These are phyloP conservation scores for Lucilia sericata DNA, from an alignment of 1,140 invertebrate genomes.

Conservation along the genomic window DNA sequence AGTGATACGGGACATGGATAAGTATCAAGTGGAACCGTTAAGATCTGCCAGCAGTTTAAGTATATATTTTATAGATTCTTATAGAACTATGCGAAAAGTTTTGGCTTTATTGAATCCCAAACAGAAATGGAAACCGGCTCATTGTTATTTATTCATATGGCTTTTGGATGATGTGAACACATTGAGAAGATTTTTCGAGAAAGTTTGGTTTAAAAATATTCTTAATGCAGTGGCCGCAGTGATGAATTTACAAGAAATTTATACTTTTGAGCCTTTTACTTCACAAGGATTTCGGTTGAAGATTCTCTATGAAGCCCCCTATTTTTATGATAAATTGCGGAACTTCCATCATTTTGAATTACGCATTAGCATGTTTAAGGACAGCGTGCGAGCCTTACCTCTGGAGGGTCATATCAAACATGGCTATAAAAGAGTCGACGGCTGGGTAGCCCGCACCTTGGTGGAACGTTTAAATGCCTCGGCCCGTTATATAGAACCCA, in stretches of 20 bases:
- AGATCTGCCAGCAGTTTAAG: conserved; percentile 55
- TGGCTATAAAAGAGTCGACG: conserved; percentile 56
- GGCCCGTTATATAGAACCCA: conserved; percentile 54
- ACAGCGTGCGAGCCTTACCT: conserved; percentile 56
- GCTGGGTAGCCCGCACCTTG: conserved; percentile 51
- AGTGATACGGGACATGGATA: conserved; percentile 47
- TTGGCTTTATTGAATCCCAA: conserved; percentile 56
- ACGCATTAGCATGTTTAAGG: conserved; percentile 59
- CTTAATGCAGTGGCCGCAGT: conserved; percentile 57
- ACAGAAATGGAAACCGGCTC: conserved; percentile 54
- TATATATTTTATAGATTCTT: conserved; percentile 48
- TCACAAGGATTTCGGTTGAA: conserved; percentile 50
- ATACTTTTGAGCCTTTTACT: conserved; percentile 60
- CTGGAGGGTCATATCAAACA: conserved; percentile 37
- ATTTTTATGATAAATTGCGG: conserved; percentile 54
- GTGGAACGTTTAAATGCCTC: conserved; percentile 56
- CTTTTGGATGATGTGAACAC: conserved; percentile 47
- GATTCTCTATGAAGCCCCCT: background rate
- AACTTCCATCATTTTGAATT: conserved; percentile 55
- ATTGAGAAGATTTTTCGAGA: conserved; percentile 51
- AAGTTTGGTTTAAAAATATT: conserved; percentile 52
- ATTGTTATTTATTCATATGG: conserved; percentile 63
- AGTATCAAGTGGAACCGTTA: conserved; percentile 52
- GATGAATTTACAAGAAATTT: conserved; percentile 46
- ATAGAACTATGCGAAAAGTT: conserved; percentile 51